Conservation (phyloP, 1,140 invertebrate genomes). For the Zaprionus camerounensis region DNA sequence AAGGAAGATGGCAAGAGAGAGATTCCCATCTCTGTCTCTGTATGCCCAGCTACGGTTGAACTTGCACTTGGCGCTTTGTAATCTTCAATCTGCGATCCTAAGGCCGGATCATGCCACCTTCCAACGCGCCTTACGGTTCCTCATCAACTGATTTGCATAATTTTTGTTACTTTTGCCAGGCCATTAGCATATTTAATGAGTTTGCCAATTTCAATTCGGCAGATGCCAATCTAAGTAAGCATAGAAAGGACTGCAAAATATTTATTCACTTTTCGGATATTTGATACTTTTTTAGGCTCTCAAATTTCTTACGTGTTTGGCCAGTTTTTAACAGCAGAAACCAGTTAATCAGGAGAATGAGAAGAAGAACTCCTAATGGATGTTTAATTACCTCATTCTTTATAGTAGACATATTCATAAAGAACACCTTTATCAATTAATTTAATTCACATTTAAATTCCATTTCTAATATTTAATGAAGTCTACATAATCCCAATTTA, state of each 20-base stretch:
- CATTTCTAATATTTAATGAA: neutral
- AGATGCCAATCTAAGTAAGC: neutral
- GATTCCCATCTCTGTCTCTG: neutral
- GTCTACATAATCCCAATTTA: neutral
- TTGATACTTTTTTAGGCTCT: neutral
- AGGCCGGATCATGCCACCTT: slow-evolving; percentile 8
- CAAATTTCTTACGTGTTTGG: slow-evolving; percentile 1
- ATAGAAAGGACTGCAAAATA: neutral
- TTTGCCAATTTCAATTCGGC: neutral
- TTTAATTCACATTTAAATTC: slow-evolving; percentile 1
- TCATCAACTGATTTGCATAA: slow-evolving; percentile 31
- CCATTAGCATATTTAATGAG: slow-evolving; percentile 13
- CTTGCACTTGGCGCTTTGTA: neutral
- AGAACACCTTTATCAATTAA: slow-evolving; percentile 6
- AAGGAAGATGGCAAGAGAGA: too few relatives aligned
- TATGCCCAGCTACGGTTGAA: slow-evolving; percentile 12
- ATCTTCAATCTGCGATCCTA: neutral
- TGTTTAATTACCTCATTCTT: neutral
- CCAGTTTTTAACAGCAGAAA: neutral
- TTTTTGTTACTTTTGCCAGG: neutral
- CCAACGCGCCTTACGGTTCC: neutral
- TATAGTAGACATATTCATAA: neutral
- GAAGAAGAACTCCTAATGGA: neutral
- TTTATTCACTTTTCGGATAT: neutral
- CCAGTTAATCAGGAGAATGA: neutral